Percentiles rank a stretch among this genome's conserved stretches.
phyloP scores from a whole-genome alignment of 2,113 vertebrate species.

The Phoenicopterus ruber region DNA sequence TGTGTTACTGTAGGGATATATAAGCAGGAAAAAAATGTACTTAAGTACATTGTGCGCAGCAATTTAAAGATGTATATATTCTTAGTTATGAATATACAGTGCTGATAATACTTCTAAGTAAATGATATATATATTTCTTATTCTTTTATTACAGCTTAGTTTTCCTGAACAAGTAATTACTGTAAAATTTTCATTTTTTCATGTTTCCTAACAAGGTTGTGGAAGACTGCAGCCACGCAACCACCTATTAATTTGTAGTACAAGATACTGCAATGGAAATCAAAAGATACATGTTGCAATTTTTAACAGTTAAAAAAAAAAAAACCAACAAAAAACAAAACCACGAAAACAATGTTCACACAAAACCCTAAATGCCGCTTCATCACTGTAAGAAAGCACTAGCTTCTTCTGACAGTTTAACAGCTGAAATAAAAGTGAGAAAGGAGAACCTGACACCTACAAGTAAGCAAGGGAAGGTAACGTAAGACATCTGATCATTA shows the following conservation, averaged over 20 bases:
- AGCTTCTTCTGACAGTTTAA: slow-evolving; percentile 14
- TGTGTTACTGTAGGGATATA: background rate
- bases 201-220: background rate
- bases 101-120: background rate
- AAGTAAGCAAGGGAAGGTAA: background rate
- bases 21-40: background rate
- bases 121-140: background rate
- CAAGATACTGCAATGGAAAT: background rate
- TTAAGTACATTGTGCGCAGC: background rate
- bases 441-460: background rate
- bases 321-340: background rate
- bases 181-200: background rate
- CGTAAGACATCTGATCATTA: background rate
- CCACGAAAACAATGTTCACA: background rate
- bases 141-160: background rate
- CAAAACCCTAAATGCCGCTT: background rate
- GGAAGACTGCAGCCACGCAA: background rate
- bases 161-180: background rate
- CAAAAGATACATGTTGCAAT: background rate
- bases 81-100: background rate
- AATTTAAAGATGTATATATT: background rate
- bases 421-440: background rate
- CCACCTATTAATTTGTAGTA: background rate
- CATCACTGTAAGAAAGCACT: background rate
- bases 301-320: background rate